Base-by-base conservation (phyloP, 2,888 invertebrate species). In the Aphidoletes aphidimyza region DNA sequence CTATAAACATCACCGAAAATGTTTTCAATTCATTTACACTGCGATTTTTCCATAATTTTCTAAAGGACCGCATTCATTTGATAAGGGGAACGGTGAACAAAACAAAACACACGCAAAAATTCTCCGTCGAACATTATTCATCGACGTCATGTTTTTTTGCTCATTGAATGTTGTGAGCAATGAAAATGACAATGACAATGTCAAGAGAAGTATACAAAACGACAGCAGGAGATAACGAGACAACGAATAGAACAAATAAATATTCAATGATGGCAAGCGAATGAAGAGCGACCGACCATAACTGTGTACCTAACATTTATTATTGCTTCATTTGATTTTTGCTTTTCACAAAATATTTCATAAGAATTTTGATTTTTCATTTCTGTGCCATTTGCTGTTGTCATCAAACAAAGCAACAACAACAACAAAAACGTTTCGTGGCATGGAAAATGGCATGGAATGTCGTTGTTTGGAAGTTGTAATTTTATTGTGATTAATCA, bases 31-130 rank as follows among this genome's bases (percentile, higher is more conserved):
- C 81, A 81, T 36, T 81, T 81, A 37, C 69, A 30, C 30, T 30
- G 69, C 17, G 69, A 30, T 69, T 69, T 69, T 69, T 69, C 26
- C 69, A 69, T 69, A 69, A 69, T 69, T 69, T 30, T n/a, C n/a
- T 30, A 30, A 30, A 30, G 69, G 34, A 69, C 3, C 34, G n/a
- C 69, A 69, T 69, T 69, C 34, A 30, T 69, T 1, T 30, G 17
- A 34, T 30, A 3, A 34, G 5, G 9, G 30, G n/a, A n/a, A n/a
- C n/a, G n/a, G n/a, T n/a, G n/a, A n/a, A n/a, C n/a, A n/a, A n/a
- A n/a, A n/a, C n/a, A n/a, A n/a, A n/a, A n/a, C n/a, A n/a, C n/a
- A n/a, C n/a, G n/a, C n/a, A n/a, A 26, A 26, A 69, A 22, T 54
- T 54, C 54, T 14, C n/a, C 34, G 30, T 30, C 69, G 30, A n/a